Percentiles rank a stretch among this genome's conserved stretches.
phyloP scores from a whole-genome alignment of 2,888 invertebrate species.

The Drosophila villosipedis region DNA sequence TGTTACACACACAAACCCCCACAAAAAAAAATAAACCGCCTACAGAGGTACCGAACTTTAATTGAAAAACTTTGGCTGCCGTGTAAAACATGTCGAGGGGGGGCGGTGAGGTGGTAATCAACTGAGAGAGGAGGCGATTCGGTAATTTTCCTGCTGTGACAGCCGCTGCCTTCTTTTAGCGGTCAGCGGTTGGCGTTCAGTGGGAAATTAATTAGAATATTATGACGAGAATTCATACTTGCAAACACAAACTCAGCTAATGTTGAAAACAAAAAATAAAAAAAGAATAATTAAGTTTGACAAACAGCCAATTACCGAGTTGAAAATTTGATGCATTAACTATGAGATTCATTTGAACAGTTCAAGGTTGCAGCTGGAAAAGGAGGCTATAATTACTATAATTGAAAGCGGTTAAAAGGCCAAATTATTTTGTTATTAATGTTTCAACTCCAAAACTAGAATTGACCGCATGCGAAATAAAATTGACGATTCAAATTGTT shows the following conservation, averaged over 20 bases:
- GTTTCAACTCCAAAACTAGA: neutral
- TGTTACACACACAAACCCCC: neutral
- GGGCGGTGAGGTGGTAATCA: neutral
- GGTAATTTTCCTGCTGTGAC: constrained; percentile 13
- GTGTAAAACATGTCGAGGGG: constrained; percentile 27
- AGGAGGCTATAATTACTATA: neutral
- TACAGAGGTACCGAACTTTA: constrained; percentile 37
- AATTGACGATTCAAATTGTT: neutral
- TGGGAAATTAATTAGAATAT: constrained; percentile 40
- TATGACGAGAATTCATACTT: constrained; percentile 1
- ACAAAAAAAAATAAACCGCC: neutral
- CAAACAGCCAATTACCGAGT: constrained; percentile 11
- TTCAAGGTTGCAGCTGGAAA: constrained; percentile 4
- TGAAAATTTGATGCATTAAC: neutral
- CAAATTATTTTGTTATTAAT: neutral
- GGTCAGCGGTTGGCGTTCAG: constrained; percentile 9
- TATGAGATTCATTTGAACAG: constrained; percentile 43
- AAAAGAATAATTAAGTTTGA: constrained; percentile 9
- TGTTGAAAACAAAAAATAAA: neutral
- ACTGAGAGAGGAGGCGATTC: neutral
- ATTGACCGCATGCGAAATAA: neutral
- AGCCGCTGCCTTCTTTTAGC: constrained; percentile 6
- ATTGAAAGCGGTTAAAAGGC: neutral
- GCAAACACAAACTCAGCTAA: constrained; percentile 17
- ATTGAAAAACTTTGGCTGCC: constrained; percentile 62